Base-by-base conservation (phyloP, 53 echinoderm and acorn worm species). In the Actinopyga echinites region DNA sequence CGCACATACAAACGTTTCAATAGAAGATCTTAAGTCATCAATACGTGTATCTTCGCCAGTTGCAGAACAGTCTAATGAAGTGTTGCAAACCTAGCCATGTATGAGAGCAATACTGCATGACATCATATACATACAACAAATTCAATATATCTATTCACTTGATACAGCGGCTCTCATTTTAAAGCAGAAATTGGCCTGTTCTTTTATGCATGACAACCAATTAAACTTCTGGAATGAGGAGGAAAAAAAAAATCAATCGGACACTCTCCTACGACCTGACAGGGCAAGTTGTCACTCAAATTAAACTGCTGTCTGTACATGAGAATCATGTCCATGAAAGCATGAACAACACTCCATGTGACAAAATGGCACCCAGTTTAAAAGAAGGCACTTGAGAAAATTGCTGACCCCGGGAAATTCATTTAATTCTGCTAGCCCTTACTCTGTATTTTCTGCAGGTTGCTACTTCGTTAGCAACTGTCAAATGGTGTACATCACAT, bases 171-270 rank as follows among this genome's bases (percentile, higher is more conserved):
- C 25, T 42, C 40, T 36, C n/a, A 43, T 71, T 34, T 42, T 8
- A 44, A 42, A 42, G 43, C 23, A 71, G 25, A 45, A 71, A 71
- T 19, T 40, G 32, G 42, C 42, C 26, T 40, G 31, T 44, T 40
- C 42, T 71, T 37, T 49, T 49, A n/a, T 49, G 49, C 13, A 42
- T 71, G 71, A 42, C 10, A 12, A 22, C 71, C 40, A 66, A 40
- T 71, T 21, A 71, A 71, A 42, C 40, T 71, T 44, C 40, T 71
- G 42, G n/a, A 13, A 68, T 35, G n/a, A n/a, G n/a, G n/a, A n/a
- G n/a, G n/a, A n/a, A 20, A 68, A 65, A 21, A 38, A 69, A 71
- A 71, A 71, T 71, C 71, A 71, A 42, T 71, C 15, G 23, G 71
- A 71, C 23, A 22, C 37, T 65, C 30, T 66, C 21, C 32, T 29